phyloP scores from a whole-genome alignment of 2,888 invertebrate genomes.

The Schizaphis graminum region DNA sequence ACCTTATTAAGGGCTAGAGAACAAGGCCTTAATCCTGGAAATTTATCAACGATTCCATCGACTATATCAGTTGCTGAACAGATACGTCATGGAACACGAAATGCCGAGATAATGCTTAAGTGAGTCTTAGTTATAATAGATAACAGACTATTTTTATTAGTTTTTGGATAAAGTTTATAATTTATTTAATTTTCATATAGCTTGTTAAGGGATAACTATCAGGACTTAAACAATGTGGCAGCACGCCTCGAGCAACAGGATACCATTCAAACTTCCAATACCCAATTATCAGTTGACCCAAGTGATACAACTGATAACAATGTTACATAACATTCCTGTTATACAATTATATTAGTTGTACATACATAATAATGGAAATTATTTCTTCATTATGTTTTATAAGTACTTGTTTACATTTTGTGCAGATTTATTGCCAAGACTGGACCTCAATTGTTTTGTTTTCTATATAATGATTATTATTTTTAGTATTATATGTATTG shows the following conservation, averaged over 20 bases:
- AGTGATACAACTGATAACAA: constrained; percentile 54
- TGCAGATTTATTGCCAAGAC: constrained; percentile 64
- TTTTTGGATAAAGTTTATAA: background rate
- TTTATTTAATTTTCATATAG: background rate
- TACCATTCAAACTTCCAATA: constrained; percentile 32
- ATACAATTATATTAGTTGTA: constrained; percentile 44
- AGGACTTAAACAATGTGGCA: constrained; percentile 51
- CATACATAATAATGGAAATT: background rate
- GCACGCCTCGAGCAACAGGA: constrained; percentile 48
- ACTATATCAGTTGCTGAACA: constrained; percentile 43
- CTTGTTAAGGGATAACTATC: constrained; percentile 51
- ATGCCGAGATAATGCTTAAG: constrained; percentile 49
- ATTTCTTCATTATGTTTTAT: constrained; percentile 49
- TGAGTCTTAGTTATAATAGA: constrained; percentile 8
- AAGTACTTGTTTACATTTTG: constrained; percentile 61
- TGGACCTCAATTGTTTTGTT: constrained; percentile 66
- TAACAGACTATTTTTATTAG: background rate
- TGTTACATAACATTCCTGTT: constrained; percentile 60
- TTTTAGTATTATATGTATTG: constrained; percentile 52
- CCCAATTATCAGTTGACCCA: constrained; percentile 36
- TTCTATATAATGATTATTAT: constrained; percentile 61
- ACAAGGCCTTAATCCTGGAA: background rate
- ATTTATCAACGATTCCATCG: constrained; percentile 14
- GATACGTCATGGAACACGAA: constrained; percentile 59
- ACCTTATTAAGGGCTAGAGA: constrained; percentile 40